Percentiles rank a stretch among this genome's conserved stretches.
Evolutionary conservation across 1,140 invertebrate species (phyloP).

Genomic region (Bombyx mori): ASM3026992v2 NC_085129.1:12439001-12439500

Average conservation of each 20-base stretch:
- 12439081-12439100: conserved; percentile 83
- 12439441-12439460: conserved; percentile 34
- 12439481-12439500: conserved; percentile 71
- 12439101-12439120: conserved; percentile 89
- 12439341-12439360: conserved; percentile 67
- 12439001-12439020: conserved; percentile 93
- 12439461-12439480: conserved; percentile 22
- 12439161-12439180: conserved; percentile 89
- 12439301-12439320: conserved; percentile 87
- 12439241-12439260: conserved; percentile 86
- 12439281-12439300: conserved; percentile 87
- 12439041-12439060: conserved; percentile 74
- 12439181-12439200: conserved; percentile 86
- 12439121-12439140: conserved; percentile 85
- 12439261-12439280: conserved; percentile 84
- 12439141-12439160: conserved; percentile 88
- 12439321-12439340: conserved; percentile 79
- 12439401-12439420: conserved; percentile 73
- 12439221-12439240: conserved; percentile 90
- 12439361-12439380: conserved; percentile 68
- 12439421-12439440: conserved; percentile 39
- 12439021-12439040: conserved; percentile 88
- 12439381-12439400: conserved; percentile 77
- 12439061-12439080: conserved; percentile 83
- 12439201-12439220: conserved; percentile 86